Conservation (phyloP, 1,140 invertebrate genomes). For the Drosophila truncata region DNA sequence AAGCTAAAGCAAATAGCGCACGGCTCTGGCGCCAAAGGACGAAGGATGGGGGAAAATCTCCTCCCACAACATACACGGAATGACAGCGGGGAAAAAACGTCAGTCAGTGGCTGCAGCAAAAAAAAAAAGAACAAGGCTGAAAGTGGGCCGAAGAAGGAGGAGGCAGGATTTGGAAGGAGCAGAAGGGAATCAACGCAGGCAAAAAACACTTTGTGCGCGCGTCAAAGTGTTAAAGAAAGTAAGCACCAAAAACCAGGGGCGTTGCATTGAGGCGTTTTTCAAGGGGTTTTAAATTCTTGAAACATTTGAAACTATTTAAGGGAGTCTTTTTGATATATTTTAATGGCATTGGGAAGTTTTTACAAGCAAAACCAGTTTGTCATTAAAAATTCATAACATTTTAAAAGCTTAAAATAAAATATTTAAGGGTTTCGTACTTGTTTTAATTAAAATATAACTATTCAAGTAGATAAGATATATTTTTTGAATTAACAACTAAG, state of each 20-base stretch:
- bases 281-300: background rate
- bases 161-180: constrained; percentile 5
- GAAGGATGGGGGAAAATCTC: constrained; percentile 5
- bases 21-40: constrained; percentile 25
- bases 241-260: constrained; percentile 21
- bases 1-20: constrained; percentile 59
- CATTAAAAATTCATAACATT: too few species aligned
- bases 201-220: constrained; percentile 65
- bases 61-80: constrained; percentile 25
- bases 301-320: too few species aligned
- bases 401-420: too few species aligned
- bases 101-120: constrained; percentile 64
- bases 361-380: too few species aligned
- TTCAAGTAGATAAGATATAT: too few species aligned
- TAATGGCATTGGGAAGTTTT: too few species aligned
- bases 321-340: too few species aligned
- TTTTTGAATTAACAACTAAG: too few species aligned
- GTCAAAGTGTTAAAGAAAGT: constrained; percentile 68
- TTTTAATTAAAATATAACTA: too few species aligned
- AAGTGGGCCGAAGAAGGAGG: constrained; percentile 2
- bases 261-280: background rate
- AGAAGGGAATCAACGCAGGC: constrained; percentile 38
- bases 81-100: constrained; percentile 49
- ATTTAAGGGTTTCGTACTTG: too few species aligned
- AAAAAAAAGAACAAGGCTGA: constrained; percentile 55